Conservation (phyloP, 2,888 invertebrate species). For the Ennomos quercinarius region DNA sequence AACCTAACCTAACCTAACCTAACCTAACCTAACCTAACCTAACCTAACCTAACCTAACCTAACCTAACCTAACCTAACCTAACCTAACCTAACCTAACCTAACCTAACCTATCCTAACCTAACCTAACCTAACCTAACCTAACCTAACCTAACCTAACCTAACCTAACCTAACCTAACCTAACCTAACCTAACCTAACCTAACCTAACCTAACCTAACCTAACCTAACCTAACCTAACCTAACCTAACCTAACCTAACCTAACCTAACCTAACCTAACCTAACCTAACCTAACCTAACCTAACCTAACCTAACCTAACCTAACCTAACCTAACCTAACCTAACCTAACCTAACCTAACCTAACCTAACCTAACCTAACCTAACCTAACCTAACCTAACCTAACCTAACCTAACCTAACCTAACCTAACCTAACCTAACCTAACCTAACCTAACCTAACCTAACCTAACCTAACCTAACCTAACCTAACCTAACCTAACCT, state of each 20-base stretch:
- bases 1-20: constrained; percentile 3
- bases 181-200: constrained; percentile 3
- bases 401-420: constrained; percentile 3
- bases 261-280: constrained; percentile 3
- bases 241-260: constrained; percentile 3
- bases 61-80: constrained; percentile 3
- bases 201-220: constrained; percentile 3
- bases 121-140: constrained; percentile 3
- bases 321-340: constrained; percentile 3
- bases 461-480: constrained; percentile 3
- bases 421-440: constrained; percentile 3
- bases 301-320: constrained; percentile 3
- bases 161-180: constrained; percentile 3
- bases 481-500: constrained; percentile 3
- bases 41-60: constrained; percentile 3
- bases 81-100: constrained; percentile 3
- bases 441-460: constrained; percentile 3
- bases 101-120: constrained; percentile 2
- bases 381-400: constrained; percentile 3
- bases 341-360: constrained; percentile 3
- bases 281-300: constrained; percentile 3
- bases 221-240: constrained; percentile 3
- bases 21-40: constrained; percentile 3
- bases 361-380: constrained; percentile 3
- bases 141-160: constrained; percentile 3